Percentiles rank a stretch among this genome's conserved stretches.
These are phyloP conservation scores for Onychostruthus taczanowskii DNA, from an alignment of 2,113 vertebrate genomes.

Conservation along the genomic window DNA sequence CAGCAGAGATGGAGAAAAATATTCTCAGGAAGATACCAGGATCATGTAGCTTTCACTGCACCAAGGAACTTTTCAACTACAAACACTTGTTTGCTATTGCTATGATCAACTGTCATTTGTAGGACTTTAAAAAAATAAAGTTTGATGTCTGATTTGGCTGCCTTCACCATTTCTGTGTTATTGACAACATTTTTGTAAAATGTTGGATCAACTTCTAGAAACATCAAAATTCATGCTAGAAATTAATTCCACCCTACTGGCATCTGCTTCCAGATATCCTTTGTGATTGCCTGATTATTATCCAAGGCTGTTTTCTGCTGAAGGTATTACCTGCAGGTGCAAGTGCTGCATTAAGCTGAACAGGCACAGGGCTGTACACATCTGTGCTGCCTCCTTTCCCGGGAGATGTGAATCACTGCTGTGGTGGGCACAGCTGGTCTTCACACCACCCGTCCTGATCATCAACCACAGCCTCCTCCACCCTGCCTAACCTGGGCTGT, in stretches of 20 bases:
- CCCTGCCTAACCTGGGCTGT: background rate
- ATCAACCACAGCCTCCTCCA: background rate
- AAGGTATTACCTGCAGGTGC: background rate
- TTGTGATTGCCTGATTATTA: background rate
- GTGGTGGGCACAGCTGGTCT: background rate
- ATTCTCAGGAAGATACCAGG: background rate
- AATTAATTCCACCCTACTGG: background rate
- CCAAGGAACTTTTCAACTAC: background rate
- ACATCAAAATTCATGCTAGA: background rate
- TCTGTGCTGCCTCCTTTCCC: background rate
- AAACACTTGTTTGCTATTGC: background rate
- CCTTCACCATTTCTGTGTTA: background rate
- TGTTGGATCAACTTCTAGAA: background rate
- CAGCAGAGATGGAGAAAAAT: background rate
- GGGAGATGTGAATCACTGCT: background rate
- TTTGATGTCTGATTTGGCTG: background rate
- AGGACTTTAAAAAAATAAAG: background rate
- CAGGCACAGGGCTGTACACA: rapidly evolving
- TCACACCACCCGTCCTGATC: rapidly evolving
- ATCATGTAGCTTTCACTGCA: background rate
- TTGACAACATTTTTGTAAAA: background rate
- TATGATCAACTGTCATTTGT: background rate
- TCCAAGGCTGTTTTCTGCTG: background rate
- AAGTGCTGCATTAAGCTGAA: background rate
- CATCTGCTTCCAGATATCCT: background rate